phyloP scores from a whole-genome alignment of 2,113 vertebrate species.

The Chionomys nivalis region DNA sequence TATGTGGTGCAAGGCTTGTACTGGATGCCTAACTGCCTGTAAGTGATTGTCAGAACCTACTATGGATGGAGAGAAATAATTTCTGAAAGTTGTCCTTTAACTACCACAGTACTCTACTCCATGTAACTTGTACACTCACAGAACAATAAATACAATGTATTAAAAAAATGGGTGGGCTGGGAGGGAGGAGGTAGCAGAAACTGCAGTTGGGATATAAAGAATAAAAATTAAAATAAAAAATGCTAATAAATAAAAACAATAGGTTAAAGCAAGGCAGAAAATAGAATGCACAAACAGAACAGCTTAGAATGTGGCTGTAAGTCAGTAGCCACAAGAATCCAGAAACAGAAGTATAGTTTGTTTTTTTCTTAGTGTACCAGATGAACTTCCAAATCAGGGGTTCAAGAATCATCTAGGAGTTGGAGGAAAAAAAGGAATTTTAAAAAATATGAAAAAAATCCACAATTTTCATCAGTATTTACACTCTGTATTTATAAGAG shows the following conservation, averaged over 20 bases:
- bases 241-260: neutral
- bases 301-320: neutral
- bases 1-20: neutral
- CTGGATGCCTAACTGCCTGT: too few relatives aligned
- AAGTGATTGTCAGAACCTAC: neutral
- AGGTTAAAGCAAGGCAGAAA: neutral
- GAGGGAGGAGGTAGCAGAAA: neutral
- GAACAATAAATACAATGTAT: neutral
- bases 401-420: neutral
- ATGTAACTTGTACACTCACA: neutral
- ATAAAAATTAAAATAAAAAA: neutral
- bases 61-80: neutral
- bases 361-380: neutral
- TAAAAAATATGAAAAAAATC: neutral
- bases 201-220: neutral
- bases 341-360: neutral
- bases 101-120: neutral
- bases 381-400: neutral
- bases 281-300: neutral
- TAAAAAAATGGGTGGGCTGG: neutral
- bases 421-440: constrained; percentile 45
- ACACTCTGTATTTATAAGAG: neutral
- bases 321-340: neutral
- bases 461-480: neutral
- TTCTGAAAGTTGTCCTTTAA: neutral